Evolutionary conservation across 2,888 invertebrate species (phyloP), one percentile per base, ranked within the genome.

Genomic region (Amphipoea lucens): DNA sequence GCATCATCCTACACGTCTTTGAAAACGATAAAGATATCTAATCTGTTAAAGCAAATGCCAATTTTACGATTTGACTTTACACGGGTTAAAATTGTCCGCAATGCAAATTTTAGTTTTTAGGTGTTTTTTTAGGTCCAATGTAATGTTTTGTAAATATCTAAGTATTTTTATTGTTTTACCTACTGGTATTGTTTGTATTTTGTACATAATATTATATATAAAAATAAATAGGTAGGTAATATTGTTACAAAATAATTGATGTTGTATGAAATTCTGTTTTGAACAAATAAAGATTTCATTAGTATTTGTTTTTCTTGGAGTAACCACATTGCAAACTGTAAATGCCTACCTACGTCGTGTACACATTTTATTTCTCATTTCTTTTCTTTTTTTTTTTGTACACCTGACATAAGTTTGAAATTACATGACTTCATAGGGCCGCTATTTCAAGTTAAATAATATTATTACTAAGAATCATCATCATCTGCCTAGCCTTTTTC

Each of bases 1-100:
- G 0, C 96, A 96, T 71, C 96, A 96, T 87, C 93, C 96, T 4
- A 91, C 91, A 62, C 90, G 74, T 82, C 91, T 12, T 65, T 90
- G 42, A 93, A 92, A 72, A 92, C 88, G 65, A 71, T 76, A 42
- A 79, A 86, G 57, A 66, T 79, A 69, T 63, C 78, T 11, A 70
- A 81, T 60, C 20, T 42, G 7, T 82, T 20, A 54, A 45, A 60
- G 29, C 7, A 54, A 11, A 65, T 40, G 14, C 0, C 29, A 63
- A 45, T 54, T 79, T 51, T 60, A 29, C 11, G 23, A 42, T 66
- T 79, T 29, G 7, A 51, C 4, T 62, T 29, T 17, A 14, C 54
- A 36, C 23, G 14, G 70, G 70, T 54, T 36, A 23, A 23, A 12
- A 65, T 40, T 48, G 4, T 48, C 12, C 48, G 36, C 63, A 1